Evolutionary conservation across 2,797 vertebrate genomes (phyloP).

Genomic region (Ctenosaura bakeri): DNA sequence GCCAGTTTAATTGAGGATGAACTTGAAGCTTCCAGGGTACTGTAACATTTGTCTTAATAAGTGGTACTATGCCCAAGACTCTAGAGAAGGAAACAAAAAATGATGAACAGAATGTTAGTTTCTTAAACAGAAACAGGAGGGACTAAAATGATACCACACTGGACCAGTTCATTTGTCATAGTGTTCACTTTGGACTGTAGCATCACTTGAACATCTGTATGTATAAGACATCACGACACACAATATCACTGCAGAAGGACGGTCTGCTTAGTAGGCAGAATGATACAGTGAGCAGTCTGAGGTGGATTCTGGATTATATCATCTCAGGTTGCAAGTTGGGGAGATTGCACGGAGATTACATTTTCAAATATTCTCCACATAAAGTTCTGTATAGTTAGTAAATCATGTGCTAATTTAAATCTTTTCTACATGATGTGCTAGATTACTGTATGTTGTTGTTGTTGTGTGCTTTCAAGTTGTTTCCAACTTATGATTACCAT

Average conservation of each 20-base stretch:
- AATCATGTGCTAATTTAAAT: not conserved
- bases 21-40: constrained; percentile 78
- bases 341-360: not conserved
- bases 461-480: too few species aligned
- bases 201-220: not conserved
- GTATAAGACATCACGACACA: not conserved
- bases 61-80: constrained; percentile 85
- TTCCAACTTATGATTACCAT: too few species aligned
- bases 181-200: not conserved
- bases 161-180: not conserved
- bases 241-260: not conserved
- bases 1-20: constrained; percentile 82
- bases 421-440: not conserved
- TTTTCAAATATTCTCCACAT: not conserved
- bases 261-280: not conserved
- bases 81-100: constrained; percentile 65
- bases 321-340: not conserved
- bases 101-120: not conserved
- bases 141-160: not conserved
- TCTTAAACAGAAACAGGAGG: not conserved
- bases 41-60: constrained; percentile 81
- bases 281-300: not conserved
- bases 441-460: not conserved
- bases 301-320: not conserved
- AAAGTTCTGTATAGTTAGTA: not conserved